Percentiles rank a stretch among this genome's conserved stretches.
Evolutionary conservation across 2,113 vertebrate species (phyloP).

Genomic region (Chelonoidis abingdonii): DNA sequence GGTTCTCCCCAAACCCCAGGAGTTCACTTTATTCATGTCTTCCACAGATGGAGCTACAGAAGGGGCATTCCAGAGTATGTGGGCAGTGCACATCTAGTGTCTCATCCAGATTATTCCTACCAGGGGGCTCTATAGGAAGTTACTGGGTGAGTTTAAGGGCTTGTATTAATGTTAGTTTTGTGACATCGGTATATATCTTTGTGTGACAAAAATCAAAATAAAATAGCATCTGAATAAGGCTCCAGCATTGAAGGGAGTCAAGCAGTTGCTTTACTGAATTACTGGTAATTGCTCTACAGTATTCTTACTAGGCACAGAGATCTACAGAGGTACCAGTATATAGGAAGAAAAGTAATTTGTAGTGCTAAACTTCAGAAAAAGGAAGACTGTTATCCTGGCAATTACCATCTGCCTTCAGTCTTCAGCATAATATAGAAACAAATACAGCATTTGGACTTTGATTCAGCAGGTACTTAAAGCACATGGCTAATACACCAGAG

Average conservation of each 20-base stretch:
- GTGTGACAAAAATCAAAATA: background rate
- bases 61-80: background rate
- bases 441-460: background rate
- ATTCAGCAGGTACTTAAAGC: background rate
- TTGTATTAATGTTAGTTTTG: background rate
- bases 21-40: accelerated
- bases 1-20: background rate
- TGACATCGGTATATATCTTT: background rate
- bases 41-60: background rate
- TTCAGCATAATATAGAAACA: background rate
- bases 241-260: background rate
- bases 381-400: background rate
- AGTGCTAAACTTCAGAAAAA: background rate
- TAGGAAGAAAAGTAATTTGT: background rate
- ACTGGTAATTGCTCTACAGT: background rate
- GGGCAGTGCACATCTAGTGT: background rate
- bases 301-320: background rate
- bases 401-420: background rate
- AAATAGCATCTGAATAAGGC: background rate
- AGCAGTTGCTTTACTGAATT: background rate
- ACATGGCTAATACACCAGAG: background rate
- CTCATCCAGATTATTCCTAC: background rate
- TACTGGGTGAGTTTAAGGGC: background rate
- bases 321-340: background rate
- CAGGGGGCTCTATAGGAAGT: background rate